Percentiles rank a stretch among this genome's conserved stretches.
Evolutionary conservation across 1,140 invertebrate genomes (phyloP).

Genomic region (Eupristina koningsbergeri): DNA sequence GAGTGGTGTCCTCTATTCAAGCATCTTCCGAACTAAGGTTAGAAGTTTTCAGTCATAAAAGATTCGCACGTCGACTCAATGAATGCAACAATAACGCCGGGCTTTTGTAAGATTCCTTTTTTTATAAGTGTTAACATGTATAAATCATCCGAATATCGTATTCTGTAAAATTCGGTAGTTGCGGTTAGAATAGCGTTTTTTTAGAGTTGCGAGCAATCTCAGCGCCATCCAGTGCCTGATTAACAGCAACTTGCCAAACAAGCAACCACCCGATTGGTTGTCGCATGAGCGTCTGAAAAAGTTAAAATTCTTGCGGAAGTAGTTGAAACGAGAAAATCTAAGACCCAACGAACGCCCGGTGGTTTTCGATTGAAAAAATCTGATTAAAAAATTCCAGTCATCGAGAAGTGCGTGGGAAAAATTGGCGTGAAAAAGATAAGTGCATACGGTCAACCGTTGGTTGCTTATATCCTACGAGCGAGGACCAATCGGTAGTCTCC

Average conservation of each 20-base stretch:
- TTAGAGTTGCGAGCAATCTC: slow-evolving; percentile 50
- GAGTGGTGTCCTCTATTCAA: slow-evolving; percentile 65
- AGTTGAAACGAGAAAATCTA: neutral
- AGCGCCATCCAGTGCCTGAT: slow-evolving; percentile 64
- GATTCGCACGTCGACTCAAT: neutral
- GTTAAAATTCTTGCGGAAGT: neutral
- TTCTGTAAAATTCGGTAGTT: slow-evolving; percentile 43
- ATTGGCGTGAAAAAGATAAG: neutral
- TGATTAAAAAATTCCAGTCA: neutral
- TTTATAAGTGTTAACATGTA: too few relatives aligned
- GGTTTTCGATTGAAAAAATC: neutral
- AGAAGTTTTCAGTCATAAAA: slow-evolving; percentile 38
- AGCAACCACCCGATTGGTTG: slow-evolving; percentile 63
- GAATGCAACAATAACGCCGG: neutral
- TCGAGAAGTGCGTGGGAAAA: neutral
- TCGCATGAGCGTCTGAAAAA: neutral
- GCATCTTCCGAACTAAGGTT: slow-evolving; percentile 61
- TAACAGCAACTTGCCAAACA: slow-evolving; percentile 48
- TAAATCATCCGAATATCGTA: neutral
- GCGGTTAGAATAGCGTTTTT: slow-evolving; percentile 62
- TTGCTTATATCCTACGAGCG: neutral
- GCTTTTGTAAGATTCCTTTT: neutral
- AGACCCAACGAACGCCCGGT: too few relatives aligned
- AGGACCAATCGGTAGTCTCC: slow-evolving; percentile 13
- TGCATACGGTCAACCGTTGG: neutral